Conservation (phyloP, 2,888 invertebrate species). For the Clostera curtula region DNA sequence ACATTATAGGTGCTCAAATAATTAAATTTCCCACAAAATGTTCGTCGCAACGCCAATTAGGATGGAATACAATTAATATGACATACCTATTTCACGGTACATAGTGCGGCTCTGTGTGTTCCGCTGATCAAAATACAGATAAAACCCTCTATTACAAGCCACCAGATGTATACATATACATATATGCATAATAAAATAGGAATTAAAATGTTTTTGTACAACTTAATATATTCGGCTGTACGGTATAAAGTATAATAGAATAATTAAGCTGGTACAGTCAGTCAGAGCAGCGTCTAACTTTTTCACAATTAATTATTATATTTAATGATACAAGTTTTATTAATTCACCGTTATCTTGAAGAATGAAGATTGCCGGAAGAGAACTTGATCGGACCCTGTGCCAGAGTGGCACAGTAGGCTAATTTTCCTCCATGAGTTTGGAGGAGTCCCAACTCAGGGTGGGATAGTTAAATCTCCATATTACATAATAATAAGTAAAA, state of each 20-base stretch:
- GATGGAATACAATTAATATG: constrained; percentile 21
- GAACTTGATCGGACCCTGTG: too few species aligned
- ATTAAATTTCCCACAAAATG: constrained; percentile 15
- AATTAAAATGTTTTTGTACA: constrained; percentile 35
- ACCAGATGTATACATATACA: constrained; percentile 42
- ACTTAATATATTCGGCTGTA: constrained; percentile 33
- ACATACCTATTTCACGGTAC: constrained; percentile 27
- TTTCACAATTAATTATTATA: too few species aligned
- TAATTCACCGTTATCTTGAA: background rate
- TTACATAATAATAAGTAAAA: too few species aligned
- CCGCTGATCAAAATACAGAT: constrained; percentile 42
- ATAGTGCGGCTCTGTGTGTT: constrained; percentile 40
- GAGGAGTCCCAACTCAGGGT: too few species aligned
- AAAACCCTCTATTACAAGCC: constrained; percentile 47
- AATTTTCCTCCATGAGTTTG: too few species aligned
- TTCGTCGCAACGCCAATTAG: constrained; percentile 8
- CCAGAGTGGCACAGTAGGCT: too few species aligned
- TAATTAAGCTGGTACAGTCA: constrained; percentile 33
- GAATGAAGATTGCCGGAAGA: too few species aligned
- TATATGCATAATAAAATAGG: constrained; percentile 51
- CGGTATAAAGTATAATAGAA: constrained; percentile 37
- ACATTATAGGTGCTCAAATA: background rate
- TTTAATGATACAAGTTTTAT: constrained; percentile 2
- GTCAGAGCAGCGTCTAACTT: constrained; percentile 19
- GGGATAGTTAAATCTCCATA: too few species aligned